Conservation (phyloP, 1,140 invertebrate genomes). For the Melitaea cinxia region DNA sequence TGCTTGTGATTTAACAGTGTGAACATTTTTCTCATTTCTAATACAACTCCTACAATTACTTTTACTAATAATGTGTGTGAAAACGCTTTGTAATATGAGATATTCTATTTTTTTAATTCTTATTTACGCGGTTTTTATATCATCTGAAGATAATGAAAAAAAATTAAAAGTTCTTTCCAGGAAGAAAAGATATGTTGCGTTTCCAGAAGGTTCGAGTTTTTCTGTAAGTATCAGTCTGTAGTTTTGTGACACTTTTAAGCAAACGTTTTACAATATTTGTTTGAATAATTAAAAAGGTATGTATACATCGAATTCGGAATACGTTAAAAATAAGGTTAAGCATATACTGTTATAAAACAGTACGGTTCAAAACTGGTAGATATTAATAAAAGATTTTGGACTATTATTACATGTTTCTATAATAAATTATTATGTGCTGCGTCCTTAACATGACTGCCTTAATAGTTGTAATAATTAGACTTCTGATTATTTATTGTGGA, state of each 20-base stretch:
- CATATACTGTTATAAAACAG: no score
- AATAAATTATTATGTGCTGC: no score
- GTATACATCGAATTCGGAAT: no score
- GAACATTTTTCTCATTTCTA: not conserved
- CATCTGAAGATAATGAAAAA: constrained; percentile 16
- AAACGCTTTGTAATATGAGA: not conserved
- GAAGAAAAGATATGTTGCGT: constrained; percentile 85
- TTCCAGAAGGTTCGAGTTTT: constrained; percentile 88
- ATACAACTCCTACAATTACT: not conserved
- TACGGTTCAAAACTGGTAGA: no score
- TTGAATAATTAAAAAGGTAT: no score
- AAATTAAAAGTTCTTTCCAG: constrained; percentile 74
- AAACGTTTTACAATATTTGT: not conserved
- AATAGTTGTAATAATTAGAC: no score
- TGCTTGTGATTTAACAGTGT: constrained; percentile 17
- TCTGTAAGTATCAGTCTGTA: constrained; percentile 82
- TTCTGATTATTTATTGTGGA: no score
- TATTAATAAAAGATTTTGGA: no score
- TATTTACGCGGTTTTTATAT: not conserved
- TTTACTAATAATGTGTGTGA: not conserved
- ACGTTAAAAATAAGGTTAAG: no score
- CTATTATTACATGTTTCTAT: no score
- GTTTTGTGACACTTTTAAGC: not conserved
- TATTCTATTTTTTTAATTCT: constrained; percentile 22
- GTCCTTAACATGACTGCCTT: no score